A percentile compares a stretch with the other conserved stretches of the same genome.
Conservation (phyloP, 2,888 invertebrate genomes). For the Megaustenia siamemsis region DNA sequence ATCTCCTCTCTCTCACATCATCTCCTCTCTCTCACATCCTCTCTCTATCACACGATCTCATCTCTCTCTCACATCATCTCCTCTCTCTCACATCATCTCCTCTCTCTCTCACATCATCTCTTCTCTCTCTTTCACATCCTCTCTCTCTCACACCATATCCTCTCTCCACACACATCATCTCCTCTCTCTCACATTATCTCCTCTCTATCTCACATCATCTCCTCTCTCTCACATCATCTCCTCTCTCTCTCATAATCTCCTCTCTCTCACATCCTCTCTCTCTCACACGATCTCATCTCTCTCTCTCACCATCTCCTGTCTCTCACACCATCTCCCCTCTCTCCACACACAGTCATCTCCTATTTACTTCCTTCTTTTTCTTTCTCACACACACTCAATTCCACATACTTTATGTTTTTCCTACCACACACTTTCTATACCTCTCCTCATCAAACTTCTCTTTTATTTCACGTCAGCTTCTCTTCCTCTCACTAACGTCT, state of each 20-base stretch:
- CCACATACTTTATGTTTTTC: not conserved
- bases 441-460: not conserved
- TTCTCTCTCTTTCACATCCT: constrained; percentile 9
- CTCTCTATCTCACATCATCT: not conserved
- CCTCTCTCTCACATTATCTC: not conserved
- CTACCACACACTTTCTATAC: not conserved
- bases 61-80: not conserved
- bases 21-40: not conserved
- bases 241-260: not conserved
- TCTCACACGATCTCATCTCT: no score
- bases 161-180: not conserved
- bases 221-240: constrained; percentile 15
- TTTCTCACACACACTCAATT: not conserved
- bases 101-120: not conserved
- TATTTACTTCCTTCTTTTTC: constrained; percentile 6
- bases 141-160: not conserved
- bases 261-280: not conserved
- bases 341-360: no score
- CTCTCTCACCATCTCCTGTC: no score
- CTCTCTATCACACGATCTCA: not conserved
- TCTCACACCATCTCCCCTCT: no score
- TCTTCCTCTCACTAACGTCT: not conserved
- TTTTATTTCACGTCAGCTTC: constrained; percentile 2
- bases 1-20: constrained; percentile 14
- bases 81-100: not conserved